These are phyloP conservation scores for Dinothrombium tinctorium DNA, from an alignment of 1,140 invertebrate species.

Conservation along the genomic window DNA sequence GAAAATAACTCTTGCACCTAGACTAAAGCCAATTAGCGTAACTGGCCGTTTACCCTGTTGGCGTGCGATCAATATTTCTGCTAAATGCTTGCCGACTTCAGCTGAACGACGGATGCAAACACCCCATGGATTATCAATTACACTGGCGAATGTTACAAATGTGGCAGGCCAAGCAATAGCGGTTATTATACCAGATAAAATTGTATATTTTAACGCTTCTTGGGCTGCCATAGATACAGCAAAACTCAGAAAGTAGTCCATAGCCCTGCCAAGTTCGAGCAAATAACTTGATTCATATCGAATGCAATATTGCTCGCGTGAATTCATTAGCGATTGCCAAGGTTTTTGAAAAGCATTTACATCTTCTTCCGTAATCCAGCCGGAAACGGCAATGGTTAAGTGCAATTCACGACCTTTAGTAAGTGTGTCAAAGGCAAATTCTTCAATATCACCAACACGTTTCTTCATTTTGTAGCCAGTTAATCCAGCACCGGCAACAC, in stretches of 20 bases:
- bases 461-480: conserved; percentile 45
- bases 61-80: conserved; percentile 35
- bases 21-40: conserved; percentile 41
- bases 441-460: conserved; percentile 40
- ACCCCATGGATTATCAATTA: conserved; percentile 51
- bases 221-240: conserved; percentile 40
- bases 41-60: conserved; percentile 41
- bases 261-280: conserved; percentile 34
- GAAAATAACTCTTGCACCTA: conserved; percentile 45
- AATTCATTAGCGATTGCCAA: conserved; percentile 33
- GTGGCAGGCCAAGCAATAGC: conserved; percentile 44
- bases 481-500: conserved; percentile 38
- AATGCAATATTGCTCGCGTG: conserved; percentile 41
- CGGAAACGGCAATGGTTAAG: conserved; percentile 38
- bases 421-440: conserved; percentile 37
- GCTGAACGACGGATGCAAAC: conserved; percentile 37
- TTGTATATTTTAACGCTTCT: conserved; percentile 45
- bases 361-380: conserved; percentile 30
- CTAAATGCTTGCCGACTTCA: conserved; percentile 39
- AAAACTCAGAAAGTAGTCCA: conserved; percentile 36
- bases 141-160: conserved; percentile 31
- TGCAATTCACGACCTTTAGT: conserved; percentile 28
- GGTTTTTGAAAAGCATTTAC: conserved; percentile 20
- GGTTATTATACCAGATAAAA: conserved; percentile 36
- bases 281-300: conserved; percentile 40